A percentile compares a stretch with the other conserved stretches of the same genome.
Evolutionary conservation across 1,140 invertebrate genomes (phyloP).

Genomic region (Cryptotermes secundus): DNA sequence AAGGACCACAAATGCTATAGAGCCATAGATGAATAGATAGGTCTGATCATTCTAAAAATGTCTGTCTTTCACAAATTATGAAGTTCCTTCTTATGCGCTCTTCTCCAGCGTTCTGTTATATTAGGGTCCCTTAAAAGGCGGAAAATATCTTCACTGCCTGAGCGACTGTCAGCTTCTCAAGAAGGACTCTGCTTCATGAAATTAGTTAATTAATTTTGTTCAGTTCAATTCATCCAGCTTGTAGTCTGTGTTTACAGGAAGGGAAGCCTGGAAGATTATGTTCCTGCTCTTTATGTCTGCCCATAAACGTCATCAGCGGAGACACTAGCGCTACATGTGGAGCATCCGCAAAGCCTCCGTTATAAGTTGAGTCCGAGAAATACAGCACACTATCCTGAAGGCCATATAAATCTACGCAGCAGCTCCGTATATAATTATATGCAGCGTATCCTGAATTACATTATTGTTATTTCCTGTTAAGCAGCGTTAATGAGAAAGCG

Average conservation of each 20-base stretch:
- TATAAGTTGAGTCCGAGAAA: not conserved
- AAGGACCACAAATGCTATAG: too few species aligned
- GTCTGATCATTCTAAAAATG: too few species aligned
- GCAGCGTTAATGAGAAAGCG: too few species aligned
- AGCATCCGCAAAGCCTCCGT: not conserved
- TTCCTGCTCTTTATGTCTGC: not conserved
- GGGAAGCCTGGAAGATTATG: not conserved
- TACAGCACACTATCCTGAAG: not conserved
- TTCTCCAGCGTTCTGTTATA: too few species aligned
- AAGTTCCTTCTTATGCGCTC: too few species aligned
- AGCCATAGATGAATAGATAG: too few species aligned
- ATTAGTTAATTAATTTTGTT: not conserved
- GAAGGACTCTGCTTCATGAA: too few species aligned
- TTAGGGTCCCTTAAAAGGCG: too few species aligned
- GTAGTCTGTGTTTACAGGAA: not conserved
- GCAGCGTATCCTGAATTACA: not conserved
- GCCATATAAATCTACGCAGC: not conserved
- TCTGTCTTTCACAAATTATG: too few species aligned
- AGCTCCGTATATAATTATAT: not conserved
- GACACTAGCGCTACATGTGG: not conserved
- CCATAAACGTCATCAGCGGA: not conserved
- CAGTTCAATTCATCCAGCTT: not conserved
- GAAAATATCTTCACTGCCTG: too few species aligned
- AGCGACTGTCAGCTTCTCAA: too few species aligned
- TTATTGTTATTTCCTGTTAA: too few species aligned